Base-by-base conservation (phyloP, 2,888 invertebrate species). In the Heliconius charithonia region DNA sequence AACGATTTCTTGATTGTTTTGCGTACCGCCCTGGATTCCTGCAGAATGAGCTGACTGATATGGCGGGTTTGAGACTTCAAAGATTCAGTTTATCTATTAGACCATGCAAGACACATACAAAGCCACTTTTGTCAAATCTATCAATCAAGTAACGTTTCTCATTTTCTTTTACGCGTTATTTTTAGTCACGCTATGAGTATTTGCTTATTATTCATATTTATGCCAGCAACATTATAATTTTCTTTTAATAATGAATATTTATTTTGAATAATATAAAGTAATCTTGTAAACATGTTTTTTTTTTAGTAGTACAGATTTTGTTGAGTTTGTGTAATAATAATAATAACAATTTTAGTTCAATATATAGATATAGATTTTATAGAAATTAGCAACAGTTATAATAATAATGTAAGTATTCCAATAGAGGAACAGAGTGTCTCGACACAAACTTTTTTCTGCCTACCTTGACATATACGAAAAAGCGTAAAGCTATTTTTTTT, bases 211-310 rank as follows among this genome's bases (percentile, higher is more conserved):
- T 63, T 62, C 59, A 62, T 62, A 62, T 62, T 62, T 25, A 62
- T n/a, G 59, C 59, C 10, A 62, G 59, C 59, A 62, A 63, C 25
- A 63, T 25, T 63, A 63, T n/a, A 63, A 63, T 63, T 25, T 25
- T 63, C 51, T 51, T 51, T 25, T 63, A 6, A 63, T 25, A 25
- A 63, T 25, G n/a, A 63, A 63, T 63, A 63, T 63, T 59, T 59
- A 59, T 59, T 59, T n/a, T 59, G 22, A 51, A 59, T 59, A 59
- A 59, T 59, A n/a, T 59, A 59, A n/a, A 59, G 59, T 59, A n/a
- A 22, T 59, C 4, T 59, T 22, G 59, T n/a, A n/a, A n/a, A 59
- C n/a, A n/a, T 59, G 4, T 59, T 2, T 7, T 22, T 2, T 22
- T 7, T 51, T 51, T 7, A 51, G 7, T 0, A 51, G 51, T 7